A percentile compares a stretch with the other conserved stretches of the same genome.
Conservation (phyloP, 1,140 invertebrate species). For the Rhopalosiphum maidis region DNA sequence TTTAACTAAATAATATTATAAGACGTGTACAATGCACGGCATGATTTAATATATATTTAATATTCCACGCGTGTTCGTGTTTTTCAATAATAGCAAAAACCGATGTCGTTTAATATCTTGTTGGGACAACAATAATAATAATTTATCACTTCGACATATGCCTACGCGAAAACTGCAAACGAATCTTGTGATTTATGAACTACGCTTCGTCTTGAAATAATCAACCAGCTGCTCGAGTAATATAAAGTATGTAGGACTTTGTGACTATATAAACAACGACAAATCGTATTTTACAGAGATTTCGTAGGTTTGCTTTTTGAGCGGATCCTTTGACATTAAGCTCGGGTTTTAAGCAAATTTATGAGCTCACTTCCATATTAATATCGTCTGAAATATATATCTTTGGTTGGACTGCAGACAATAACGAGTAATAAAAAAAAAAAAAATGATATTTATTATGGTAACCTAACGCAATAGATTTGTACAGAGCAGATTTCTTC, state of each 20-base stretch:
- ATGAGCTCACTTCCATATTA: not conserved
- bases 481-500: not conserved
- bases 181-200: conserved; percentile 21
- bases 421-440: not conserved
- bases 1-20: not conserved
- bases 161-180: not conserved
- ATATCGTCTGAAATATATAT: not conserved
- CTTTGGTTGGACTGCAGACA: not conserved
- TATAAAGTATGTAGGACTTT: conserved; percentile 4
- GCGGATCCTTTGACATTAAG: not conserved
- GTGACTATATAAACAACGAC: conserved; percentile 16
- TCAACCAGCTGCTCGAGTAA: not conserved
- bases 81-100: not conserved
- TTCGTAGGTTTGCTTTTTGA: conserved; percentile 13
- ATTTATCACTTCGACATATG: not conserved
- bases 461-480: not conserved
- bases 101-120: not conserved
- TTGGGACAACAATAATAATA: not conserved
- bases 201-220: not conserved
- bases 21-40: not conserved
- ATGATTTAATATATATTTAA: not conserved
- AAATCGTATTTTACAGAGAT: conserved; percentile 42
- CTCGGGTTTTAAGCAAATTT: conserved; percentile 25
- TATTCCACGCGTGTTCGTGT: not conserved
- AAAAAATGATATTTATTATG: not conserved